Base-by-base conservation (phyloP, 2,888 invertebrate genomes). In the Salticus scenicus region DNA sequence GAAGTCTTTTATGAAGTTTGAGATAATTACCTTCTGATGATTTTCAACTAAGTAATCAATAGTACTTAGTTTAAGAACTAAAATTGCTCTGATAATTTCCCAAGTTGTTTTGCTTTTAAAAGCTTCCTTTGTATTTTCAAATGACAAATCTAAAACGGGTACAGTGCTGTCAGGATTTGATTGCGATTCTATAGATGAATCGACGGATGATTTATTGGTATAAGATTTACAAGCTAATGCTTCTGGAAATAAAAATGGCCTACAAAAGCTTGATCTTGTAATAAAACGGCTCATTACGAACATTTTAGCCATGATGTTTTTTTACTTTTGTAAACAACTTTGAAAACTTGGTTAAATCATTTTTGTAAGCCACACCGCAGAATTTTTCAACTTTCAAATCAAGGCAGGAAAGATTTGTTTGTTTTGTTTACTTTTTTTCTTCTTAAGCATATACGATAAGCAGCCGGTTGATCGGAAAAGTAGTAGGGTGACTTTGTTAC, bases 51-150 rank as follows among this genome's bases (percentile, higher is more conserved):
- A 92, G 91, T 94, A 95, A 90, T 95, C 94, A 90, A 96, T 93
- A 83, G 96, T 95, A 92, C 98, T 98, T 91, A 98, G 93, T 91
- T 95, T 94, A 92, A 98, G 98, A 89, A 98, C 98, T 90, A 98
- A 90, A 91, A 97, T 95, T 64, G 97, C 98, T 89, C 98, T 93
- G 75, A 97, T 91, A 89, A 99, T 94, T 92, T 99, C 98, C 92
- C 94, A 94, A 89, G 96, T 98, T 89, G 96, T 97, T 93, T 98
- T 98, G 92, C 97, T 97, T 92, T 97, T 96, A 93, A 97, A 99
- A 31, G 98, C 96, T 89, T 97, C 97, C 90, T 94, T 93, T 30
- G 96, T 95, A 93, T 97, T 96, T 92, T 94, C 94, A 92, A 99
- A 99, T 89, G 87, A 93, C 88, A 96, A 94, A 92, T 97, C 97